Evolutionary conservation across 2,888 invertebrate genomes (phyloP).

Genomic region (Argynnis bischoffii): DNA sequence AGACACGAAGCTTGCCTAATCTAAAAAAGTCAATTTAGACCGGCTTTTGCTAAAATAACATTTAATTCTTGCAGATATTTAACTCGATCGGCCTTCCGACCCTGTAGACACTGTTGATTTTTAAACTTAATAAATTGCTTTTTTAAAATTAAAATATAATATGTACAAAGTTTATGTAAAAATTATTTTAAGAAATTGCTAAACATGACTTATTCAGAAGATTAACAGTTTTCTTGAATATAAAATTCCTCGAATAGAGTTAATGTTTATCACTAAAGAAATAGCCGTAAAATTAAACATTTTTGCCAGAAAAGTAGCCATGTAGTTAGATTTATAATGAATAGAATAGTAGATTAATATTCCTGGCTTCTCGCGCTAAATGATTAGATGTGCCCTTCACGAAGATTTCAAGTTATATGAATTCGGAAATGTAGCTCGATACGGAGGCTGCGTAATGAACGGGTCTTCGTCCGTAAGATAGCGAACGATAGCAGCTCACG

Average conservation of each 20-base stretch:
- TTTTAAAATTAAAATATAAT: too few species aligned
- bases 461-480: constrained; percentile 54
- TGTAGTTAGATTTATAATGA: not conserved
- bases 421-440: constrained; percentile 73
- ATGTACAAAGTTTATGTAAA: too few species aligned
- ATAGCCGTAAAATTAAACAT: not conserved
- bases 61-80: too few species aligned
- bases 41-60: too few species aligned
- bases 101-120: too few species aligned
- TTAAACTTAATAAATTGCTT: too few species aligned
- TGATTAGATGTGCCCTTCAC: constrained; percentile 77
- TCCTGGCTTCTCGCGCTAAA: constrained; percentile 51
- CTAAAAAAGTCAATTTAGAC: too few species aligned
- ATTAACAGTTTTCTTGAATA: too few species aligned
- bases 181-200: too few species aligned
- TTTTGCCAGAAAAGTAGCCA: not conserved
- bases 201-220: too few species aligned
- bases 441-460: constrained; percentile 79
- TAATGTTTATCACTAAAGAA: not conserved
- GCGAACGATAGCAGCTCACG: constrained; percentile 45
- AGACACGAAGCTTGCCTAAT: too few species aligned
- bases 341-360: constrained; percentile 17
- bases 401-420: constrained; percentile 46
- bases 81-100: too few species aligned
- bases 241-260: not conserved